Base-by-base conservation (phyloP, 64 coral and sea anemone species). In the Acropora tenuis region DNA sequence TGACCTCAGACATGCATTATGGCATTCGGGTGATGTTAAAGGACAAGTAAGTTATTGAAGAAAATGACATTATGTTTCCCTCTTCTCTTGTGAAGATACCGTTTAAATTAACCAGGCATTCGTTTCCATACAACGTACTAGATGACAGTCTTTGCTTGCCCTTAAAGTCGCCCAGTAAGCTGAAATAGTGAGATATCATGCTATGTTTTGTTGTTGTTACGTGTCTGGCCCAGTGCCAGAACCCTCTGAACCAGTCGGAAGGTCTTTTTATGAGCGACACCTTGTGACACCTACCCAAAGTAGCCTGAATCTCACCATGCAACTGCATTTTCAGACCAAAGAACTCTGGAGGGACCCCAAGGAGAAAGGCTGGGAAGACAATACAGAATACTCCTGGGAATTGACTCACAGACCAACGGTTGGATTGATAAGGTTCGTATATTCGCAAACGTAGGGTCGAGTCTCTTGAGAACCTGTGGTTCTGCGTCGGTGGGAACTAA, bases 1-100 rank as follows among this genome's bases (percentile, higher is more conserved):
- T 67, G 20, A 41, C 15, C 48, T 95, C 45, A 88, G 94, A 79
- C 92, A 88, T 44, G 94, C 90, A 57, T 15, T 95, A 63, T 95
- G 94, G 94, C 90, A 95, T 72, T 91, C 94, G 52, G 80, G 86
- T 41, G 75, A 91, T 41, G 48, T 57, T 42, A 5, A 53, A 40
- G 80, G 82, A 67, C 76, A 95, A 80, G 94, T 92, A 69, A 58
- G 78, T 17, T 41, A 30, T n/a, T 52, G 40, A 45, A 40, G 1
- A 19, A 68, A 69, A 48, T 60, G 8, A n/a, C 45, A 48, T 3
- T 12, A 0, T 1, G 5, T 60, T 41, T 4, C 50, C 2, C 12
- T 60, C 13, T 53, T 61, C 60, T 63, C 60, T 63, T 1, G 5
- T 55, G 52, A 5, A 0, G 52, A 55, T 7, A 55, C 52, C 60